Evolutionary conservation across 2,888 invertebrate species (phyloP), one percentile per base, ranked within the genome.

Genomic region (Nemapogon koenigi): DNA sequence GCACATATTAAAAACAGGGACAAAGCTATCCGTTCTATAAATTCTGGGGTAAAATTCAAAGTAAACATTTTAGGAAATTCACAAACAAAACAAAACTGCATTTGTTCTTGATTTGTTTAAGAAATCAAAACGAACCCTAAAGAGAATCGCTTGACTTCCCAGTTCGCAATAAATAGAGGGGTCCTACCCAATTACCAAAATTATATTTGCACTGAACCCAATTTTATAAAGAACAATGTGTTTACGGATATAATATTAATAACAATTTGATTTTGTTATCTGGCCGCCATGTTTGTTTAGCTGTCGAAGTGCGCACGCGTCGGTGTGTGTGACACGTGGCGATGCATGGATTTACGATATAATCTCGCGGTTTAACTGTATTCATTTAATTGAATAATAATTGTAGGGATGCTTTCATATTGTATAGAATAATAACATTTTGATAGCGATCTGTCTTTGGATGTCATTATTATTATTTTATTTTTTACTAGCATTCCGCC

Each of bases 191-290:
- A 72, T 72, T 73, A 71, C 68, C 55, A 62, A 63, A 69, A 73
- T 70, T 67, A 67, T 72, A 63, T 72, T 73, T 73, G 60, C 62
- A 51, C 64, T 63, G 50, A 49, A 45, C 49, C 52, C 14, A 22
- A 15, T 28, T 18, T 22, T 44, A 51, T 52, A 59, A 60, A 62
- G 59, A 66, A 62, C 61, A 61, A 59, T 66, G 57, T 64, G 57
- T 68, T 70, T 68, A 59, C 64, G 62, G 57, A 63, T 68, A 56
- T 54, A 62, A 59, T 69, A 71, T 63, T 70, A 71, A 71, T 70
- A 71, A 67, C 63, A 59, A 70, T 70, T 67, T 62, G 66, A 70
- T 70, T 65, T 52, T 54, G 58, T 57, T 67, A 72, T 71, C 70
- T 39, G 57, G 55, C 46, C 39, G 62, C 68, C 69, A 68, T 73